Percentiles rank a stretch among this genome's conserved stretches.
These are phyloP conservation scores for Conops quadrifasciatus DNA, from an alignment of 2,888 invertebrate species.

Conservation along the genomic window DNA sequence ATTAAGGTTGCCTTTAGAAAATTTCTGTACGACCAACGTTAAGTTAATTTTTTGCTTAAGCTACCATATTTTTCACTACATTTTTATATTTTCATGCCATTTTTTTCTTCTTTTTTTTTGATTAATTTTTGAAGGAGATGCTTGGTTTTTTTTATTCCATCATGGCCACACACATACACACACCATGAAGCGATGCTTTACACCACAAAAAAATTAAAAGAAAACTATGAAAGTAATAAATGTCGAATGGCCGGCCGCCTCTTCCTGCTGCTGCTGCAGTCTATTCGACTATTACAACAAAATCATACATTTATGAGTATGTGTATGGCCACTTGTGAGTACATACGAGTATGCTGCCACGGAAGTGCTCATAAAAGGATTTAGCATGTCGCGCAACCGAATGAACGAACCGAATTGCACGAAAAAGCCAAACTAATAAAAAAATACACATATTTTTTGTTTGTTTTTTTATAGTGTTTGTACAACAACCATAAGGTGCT, in stretches of 20 bases:
- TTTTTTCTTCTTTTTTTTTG: not conserved
- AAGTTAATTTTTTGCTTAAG: not conserved
- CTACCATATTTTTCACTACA: conserved; percentile 15
- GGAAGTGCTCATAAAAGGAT: conserved; percentile 35
- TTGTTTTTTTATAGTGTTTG: too few species aligned
- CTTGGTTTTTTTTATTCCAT: conserved; percentile 53
- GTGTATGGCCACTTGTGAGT: conserved; percentile 42
- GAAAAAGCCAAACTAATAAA: conserved; percentile 3
- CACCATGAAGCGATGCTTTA: too few species aligned
- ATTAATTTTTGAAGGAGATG: not conserved
- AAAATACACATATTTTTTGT: not conserved
- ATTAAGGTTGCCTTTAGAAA: conserved; percentile 43
- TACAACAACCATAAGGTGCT: not conserved
- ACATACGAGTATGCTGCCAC: conserved; percentile 40
- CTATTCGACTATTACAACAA: conserved; percentile 34
- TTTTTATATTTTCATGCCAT: not conserved
- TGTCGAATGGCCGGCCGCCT: conserved; percentile 47
- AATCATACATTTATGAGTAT: conserved; percentile 34
- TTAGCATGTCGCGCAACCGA: conserved; percentile 44
- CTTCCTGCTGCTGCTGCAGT: conserved; percentile 11
- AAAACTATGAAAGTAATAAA: conserved; percentile 58
- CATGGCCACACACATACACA: too few species aligned
- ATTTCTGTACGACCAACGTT: conserved; percentile 20
- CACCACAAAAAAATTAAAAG: too few species aligned
- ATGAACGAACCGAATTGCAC: conserved; percentile 17